Evolutionary conservation across 2,888 invertebrate species (phyloP).

Genomic region (Lordiphosa fenestrarum): DNA sequence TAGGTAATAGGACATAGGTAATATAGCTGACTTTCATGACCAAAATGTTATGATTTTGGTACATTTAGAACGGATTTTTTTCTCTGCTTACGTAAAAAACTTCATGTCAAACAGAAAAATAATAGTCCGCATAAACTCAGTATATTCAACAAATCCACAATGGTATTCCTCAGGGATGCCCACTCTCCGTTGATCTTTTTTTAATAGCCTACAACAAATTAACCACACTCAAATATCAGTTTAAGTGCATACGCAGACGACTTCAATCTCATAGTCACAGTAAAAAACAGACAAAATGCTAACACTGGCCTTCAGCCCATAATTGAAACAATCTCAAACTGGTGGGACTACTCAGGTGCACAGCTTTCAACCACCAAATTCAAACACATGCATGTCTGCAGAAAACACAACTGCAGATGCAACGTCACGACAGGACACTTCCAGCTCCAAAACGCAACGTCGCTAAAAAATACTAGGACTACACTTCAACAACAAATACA

Average conservation of each 20-base stretch:
- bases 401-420: constrained; percentile 17
- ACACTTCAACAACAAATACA: constrained; percentile 35
- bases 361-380: constrained; percentile 10
- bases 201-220: no score
- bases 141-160: background rate
- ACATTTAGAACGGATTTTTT: no score
- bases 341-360: constrained; percentile 8
- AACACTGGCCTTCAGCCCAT: background rate
- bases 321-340: background rate
- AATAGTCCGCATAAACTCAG: constrained; percentile 7
- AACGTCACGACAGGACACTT: constrained; percentile 14
- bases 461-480: constrained; percentile 29
- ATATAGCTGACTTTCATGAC: no score
- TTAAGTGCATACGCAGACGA: no score
- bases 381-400: constrained; percentile 16
- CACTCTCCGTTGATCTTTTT: no score
- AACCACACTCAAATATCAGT: no score
- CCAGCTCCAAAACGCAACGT: constrained; percentile 15
- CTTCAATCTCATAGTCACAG: no score
- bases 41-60: no score
- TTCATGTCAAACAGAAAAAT: constrained; percentile 17
- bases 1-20: no score
- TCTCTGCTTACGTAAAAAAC: constrained; percentile 5
- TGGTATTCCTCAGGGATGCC: no score
- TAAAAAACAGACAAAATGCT: no score